Conservation (phyloP, 2,797 vertebrate species). For the Chiloscyllium punctatum region DNA sequence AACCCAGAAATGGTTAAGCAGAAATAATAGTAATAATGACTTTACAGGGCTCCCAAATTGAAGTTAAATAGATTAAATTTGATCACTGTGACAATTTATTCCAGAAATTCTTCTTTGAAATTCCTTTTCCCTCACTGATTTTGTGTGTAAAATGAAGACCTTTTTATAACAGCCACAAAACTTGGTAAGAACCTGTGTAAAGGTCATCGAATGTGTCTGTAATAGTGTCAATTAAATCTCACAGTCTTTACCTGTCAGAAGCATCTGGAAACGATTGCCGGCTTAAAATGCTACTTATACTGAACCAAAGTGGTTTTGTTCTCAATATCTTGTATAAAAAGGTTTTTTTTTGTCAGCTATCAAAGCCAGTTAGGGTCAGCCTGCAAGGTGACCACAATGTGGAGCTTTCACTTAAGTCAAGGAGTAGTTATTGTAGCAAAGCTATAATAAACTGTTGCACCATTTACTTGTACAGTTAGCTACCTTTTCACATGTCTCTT, state of each 20-base stretch:
- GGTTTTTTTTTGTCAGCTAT: slow-evolving; percentile 21
- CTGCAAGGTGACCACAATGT: slow-evolving; percentile 12
- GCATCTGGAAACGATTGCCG: not conserved
- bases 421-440: slow-evolving; percentile 12
- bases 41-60: not conserved
- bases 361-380: slow-evolving; percentile 6
- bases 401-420: slow-evolving; percentile 9
- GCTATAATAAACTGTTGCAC: slow-evolving; percentile 5
- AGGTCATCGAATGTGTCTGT: not conserved
- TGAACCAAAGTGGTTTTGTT: not conserved
- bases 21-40: not conserved
- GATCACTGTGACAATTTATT: not conserved
- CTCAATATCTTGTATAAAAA: not conserved
- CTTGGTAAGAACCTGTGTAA: not conserved
- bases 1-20: not conserved
- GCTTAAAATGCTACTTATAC: not conserved
- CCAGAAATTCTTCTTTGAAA: not conserved
- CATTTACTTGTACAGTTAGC: slow-evolving; percentile 7
- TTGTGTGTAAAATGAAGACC: not conserved
- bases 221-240: not conserved
- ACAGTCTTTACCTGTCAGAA: not conserved
- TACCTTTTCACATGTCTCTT: not conserved
- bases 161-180: not conserved
- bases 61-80: not conserved
- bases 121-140: not conserved